phyloP scores from a whole-genome alignment of 2,113 vertebrate genomes.

The Orthochromis malagaraziensis region DNA sequence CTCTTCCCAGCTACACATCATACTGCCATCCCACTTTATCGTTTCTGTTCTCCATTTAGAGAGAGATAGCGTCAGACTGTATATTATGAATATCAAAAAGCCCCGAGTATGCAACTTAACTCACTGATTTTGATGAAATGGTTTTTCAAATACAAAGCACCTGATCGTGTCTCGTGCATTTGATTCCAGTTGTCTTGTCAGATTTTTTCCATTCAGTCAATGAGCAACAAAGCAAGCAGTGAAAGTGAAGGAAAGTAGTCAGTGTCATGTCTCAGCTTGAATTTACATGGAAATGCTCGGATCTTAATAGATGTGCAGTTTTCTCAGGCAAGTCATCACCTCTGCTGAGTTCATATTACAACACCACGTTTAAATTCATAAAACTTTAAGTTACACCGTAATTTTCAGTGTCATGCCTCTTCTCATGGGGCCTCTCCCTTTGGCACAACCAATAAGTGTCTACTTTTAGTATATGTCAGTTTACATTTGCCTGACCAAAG shows the following conservation, averaged over 20 bases:
- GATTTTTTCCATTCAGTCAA: background rate
- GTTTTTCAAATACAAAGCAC: background rate
- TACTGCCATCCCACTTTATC: background rate
- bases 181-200: background rate
- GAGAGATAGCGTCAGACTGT: background rate
- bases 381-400: background rate
- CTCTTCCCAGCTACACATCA: background rate
- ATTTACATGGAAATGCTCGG: background rate
- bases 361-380: background rate
- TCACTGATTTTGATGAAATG: background rate
- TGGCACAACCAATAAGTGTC: background rate
- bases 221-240: background rate
- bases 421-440: background rate
- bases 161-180: background rate
- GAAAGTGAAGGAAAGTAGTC: background rate
- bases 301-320: slow-evolving; percentile 1
- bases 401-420: background rate
- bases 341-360: background rate
- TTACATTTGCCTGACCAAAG: background rate
- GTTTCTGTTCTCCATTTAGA: background rate
- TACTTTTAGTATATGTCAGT: background rate
- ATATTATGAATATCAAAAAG: background rate
- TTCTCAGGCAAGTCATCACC: background rate
- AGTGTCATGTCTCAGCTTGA: background rate
- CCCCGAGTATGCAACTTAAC: background rate